Base-by-base conservation (phyloP, 1,140 invertebrate genomes). In the Cydia amplana region DNA sequence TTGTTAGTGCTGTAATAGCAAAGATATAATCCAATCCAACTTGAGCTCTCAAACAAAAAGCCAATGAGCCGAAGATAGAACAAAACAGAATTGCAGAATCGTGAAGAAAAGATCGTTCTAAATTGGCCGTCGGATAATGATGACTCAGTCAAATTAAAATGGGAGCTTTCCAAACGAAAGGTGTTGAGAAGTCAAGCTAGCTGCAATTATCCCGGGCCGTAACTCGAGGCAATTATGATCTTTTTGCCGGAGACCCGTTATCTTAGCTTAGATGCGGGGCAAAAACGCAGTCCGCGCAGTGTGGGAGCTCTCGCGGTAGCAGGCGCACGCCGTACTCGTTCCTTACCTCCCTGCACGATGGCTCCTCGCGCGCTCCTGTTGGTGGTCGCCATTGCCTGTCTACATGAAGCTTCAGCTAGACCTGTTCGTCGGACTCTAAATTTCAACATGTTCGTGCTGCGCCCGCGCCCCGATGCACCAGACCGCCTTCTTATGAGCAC, bases 211-310 rank as follows among this genome's bases (percentile, higher is more conserved):
- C 81, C 83, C 77, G 80, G 81, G 81, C 80, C 81, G 82, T 80
- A 83, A 82, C 80, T 82, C 79, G 82, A 83, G 84, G 88, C 88
- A 88, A 88, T 92, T 89, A 92, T 84, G 85, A 90, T 90, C 86
- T 91, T 91, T 92, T 92, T 91, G 88, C 90, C 80, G 78, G 83
- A 86, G 87, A 82, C 85, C 90, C 90, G 90, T 92, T 92, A 92
- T 82, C 80, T 87, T 78, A 83, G 85, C 83, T 91, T 90, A 92
- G 88, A 86, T 86, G 87, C 85, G 83, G 80, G 77, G 87, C 85
- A 85, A 88, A 88, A 89, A 86, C 86, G 87, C 82, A 83, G 76
- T 82, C 79, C 75, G 77, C 86, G 82, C 88, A 92, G 88, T 92
- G 79, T 80, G 55, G 76, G 81, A 75, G 80, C 79, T 77, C 51